Evolutionary conservation across 2,888 invertebrate species (phyloP).

Genomic region (Cepaea hortensis): DNA sequence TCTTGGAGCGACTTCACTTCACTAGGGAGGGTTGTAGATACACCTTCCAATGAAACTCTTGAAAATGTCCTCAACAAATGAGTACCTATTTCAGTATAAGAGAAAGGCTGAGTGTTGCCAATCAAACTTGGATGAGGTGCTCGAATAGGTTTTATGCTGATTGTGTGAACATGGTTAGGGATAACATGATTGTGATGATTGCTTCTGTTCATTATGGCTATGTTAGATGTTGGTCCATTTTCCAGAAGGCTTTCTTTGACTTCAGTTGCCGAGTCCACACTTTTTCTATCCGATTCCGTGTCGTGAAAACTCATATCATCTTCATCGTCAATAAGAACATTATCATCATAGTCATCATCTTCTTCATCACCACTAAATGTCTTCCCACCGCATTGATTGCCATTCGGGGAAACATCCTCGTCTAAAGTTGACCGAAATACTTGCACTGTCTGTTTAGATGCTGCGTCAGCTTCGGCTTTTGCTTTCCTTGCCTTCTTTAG

Average conservation of each 20-base stretch:
- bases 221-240: neutral
- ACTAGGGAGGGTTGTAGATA: neutral
- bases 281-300: constrained; percentile 43
- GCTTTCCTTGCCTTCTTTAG: constrained; percentile 15
- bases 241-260: constrained; percentile 44
- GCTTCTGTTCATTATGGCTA: neutral
- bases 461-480: constrained; percentile 1
- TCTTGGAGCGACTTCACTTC: constrained; percentile 8
- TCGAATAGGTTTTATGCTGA: neutral
- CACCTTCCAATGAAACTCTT: neutral
- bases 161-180: neutral
- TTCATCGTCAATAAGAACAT: constrained; percentile 46
- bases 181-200: constrained; percentile 3
- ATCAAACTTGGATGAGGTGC: neutral
- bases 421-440: constrained; percentile 42
- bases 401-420: constrained; percentile 17
- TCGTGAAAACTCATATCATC: constrained; percentile 41
- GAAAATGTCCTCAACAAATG: constrained; percentile 23
- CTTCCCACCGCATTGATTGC: constrained; percentile 15
- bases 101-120: constrained; percentile 2
- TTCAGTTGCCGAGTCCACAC: constrained; percentile 48
- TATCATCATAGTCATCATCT: constrained; percentile 47
- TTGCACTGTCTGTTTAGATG: neutral
- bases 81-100: constrained; percentile 27
- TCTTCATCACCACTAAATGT: constrained; percentile 39